Percentiles rank a stretch among this genome's conserved stretches.
Evolutionary conservation across 2,113 vertebrate species (phyloP).

Genomic region (Bujurquina vittata): DNA sequence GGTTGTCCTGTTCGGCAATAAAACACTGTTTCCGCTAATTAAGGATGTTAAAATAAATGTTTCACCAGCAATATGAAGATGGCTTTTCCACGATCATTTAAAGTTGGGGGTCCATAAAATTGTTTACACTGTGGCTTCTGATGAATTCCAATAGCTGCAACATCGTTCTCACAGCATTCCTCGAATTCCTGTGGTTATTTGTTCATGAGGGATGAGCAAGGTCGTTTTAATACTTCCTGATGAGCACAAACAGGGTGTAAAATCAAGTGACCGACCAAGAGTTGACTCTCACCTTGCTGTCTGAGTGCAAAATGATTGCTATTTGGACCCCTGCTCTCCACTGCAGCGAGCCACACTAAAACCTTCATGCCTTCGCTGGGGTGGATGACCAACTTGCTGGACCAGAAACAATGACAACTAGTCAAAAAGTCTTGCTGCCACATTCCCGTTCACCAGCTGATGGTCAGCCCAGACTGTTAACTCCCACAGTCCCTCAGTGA

Average conservation of each 20-base stretch:
- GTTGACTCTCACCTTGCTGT: background rate
- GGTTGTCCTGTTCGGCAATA: background rate
- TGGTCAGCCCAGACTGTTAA: conserved; percentile 12
- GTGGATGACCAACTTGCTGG: conserved; percentile 6
- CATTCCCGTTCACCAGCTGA: conserved; percentile 64
- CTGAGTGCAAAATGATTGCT: background rate
- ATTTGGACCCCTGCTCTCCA: background rate
- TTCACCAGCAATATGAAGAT: background rate
- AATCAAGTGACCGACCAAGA: background rate
- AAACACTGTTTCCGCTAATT: background rate
- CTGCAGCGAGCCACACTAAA: background rate
- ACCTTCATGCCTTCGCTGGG: background rate
- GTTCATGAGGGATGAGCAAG: conserved; percentile 65
- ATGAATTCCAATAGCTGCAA: conserved; percentile 66
- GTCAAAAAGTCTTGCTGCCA: conserved; percentile 38
- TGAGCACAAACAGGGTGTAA: conserved; percentile 15
- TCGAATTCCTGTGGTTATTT: conserved; percentile 76
- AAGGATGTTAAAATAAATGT: background rate
- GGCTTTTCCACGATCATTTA: background rate
- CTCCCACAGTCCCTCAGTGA: conserved; percentile 43
- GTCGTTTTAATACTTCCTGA: conserved; percentile 51
- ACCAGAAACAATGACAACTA: conserved; percentile 39
- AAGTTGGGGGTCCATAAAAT: conserved; percentile 13
- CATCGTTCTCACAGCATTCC: conserved; percentile 73
- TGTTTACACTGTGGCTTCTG: conserved; percentile 44